These are phyloP conservation scores for Auanema freiburgensis DNA, from an alignment of 2,888 invertebrate species.

Conservation along the genomic window DNA sequence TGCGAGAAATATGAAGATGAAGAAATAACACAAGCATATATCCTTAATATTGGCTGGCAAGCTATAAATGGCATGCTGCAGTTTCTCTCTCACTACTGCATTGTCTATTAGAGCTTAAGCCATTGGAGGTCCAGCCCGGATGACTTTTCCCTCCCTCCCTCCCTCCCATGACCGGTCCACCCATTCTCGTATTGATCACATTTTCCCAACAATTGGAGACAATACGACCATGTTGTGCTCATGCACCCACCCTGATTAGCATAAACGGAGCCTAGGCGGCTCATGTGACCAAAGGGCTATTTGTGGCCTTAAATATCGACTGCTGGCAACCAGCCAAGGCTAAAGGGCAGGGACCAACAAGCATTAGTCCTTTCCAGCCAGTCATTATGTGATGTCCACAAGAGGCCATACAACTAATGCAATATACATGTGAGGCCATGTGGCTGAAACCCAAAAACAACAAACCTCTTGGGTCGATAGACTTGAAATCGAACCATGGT, in stretches of 20 bases:
- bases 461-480: slow-evolving; percentile 51
- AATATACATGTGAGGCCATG: no score
- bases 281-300: slow-evolving; percentile 20
- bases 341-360: neutral
- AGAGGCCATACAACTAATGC: slow-evolving; percentile 1
- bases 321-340: slow-evolving; percentile 21
- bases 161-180: slow-evolving; percentile 15
- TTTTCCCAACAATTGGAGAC: slow-evolving; percentile 12
- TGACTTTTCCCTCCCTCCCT: slow-evolving; percentile 18
- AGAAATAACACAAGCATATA: slow-evolving; percentile 1
- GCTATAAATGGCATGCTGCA: no score
- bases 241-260: slow-evolving; percentile 20
- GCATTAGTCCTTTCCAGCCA: neutral
- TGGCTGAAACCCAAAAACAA: slow-evolving; percentile 2
- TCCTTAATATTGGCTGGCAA: slow-evolving; percentile 1
- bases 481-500: slow-evolving; percentile 54
- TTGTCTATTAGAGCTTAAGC: no score
- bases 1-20: neutral
- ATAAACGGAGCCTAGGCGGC: slow-evolving; percentile 9
- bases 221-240: slow-evolving; percentile 16
- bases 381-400: neutral
- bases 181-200: slow-evolving; percentile 20
- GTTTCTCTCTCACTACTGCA: no score
- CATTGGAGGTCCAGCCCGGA: slow-evolving; percentile 9
- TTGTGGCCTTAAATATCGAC: slow-evolving; percentile 9